phyloP scores from a whole-genome alignment of 2,888 invertebrate species.

The Mimas tiliae region DNA sequence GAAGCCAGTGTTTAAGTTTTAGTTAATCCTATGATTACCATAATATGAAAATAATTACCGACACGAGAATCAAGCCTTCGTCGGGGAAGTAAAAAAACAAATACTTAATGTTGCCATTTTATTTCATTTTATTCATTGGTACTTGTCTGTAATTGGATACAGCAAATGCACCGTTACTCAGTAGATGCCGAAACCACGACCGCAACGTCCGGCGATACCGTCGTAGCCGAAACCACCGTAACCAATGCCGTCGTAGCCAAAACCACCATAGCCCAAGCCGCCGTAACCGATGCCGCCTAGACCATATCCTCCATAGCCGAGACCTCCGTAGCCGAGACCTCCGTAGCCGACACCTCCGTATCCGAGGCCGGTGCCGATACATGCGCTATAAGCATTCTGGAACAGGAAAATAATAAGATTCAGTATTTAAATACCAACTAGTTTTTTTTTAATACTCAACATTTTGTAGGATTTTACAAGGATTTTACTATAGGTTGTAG shows the following conservation, averaged over 20 bases:
- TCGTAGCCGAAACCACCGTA: constrained; percentile 22
- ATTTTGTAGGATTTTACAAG: no score
- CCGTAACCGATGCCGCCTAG: constrained; percentile 1
- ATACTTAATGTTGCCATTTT: no score
- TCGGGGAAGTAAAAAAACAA: no score
- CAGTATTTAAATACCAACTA: neutral
- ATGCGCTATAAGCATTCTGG: constrained; percentile 16
- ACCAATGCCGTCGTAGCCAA: constrained; percentile 7
- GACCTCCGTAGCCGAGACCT: constrained; percentile 26
- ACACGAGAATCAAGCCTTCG: no score
- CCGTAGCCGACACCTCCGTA: constrained; percentile 32
- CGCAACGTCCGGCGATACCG: constrained; percentile 32
- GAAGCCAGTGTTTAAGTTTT: no score
- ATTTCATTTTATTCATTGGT: no score
- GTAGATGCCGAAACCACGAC: neutral
- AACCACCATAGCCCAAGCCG: constrained; percentile 17
- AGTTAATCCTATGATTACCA: no score
- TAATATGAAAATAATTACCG: no score
- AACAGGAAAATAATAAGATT: neutral
- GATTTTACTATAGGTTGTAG: no score
- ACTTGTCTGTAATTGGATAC: no score
- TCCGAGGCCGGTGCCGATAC: neutral
- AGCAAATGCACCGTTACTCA: no score
- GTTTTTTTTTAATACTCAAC: no score
- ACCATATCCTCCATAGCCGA: constrained; percentile 28